Percentiles rank a stretch among this genome's conserved stretches.
These are phyloP conservation scores for Pandion haliaetus DNA, from an alignment of 2,113 vertebrate genomes.

Conservation along the genomic window DNA sequence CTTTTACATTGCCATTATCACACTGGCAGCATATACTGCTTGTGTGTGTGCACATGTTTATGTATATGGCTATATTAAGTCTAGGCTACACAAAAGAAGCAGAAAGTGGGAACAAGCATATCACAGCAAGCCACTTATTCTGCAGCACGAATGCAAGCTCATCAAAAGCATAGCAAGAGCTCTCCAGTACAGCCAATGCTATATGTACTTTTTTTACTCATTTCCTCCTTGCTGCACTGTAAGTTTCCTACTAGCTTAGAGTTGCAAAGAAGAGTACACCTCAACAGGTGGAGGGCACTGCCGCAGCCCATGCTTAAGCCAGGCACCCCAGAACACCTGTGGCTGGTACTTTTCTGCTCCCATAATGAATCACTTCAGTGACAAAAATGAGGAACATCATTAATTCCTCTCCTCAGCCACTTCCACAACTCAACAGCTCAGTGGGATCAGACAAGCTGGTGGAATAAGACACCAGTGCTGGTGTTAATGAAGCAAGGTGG, in stretches of 20 bases:
- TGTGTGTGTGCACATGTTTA: background rate
- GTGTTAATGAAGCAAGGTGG: background rate
- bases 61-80: background rate
- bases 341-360: background rate
- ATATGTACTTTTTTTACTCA: rapidly evolving
- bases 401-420: background rate
- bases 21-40: background rate
- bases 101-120: background rate
- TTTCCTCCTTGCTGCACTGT: background rate
- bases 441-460: background rate
- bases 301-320: background rate
- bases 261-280: background rate
- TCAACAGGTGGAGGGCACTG: background rate
- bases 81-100: background rate
- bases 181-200: background rate
- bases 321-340: background rate
- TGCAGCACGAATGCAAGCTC: background rate
- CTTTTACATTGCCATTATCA: background rate
- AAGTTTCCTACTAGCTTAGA: background rate
- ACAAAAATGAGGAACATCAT: background rate
- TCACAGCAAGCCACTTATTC: background rate
- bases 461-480: background rate
- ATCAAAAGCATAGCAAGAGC: background rate
- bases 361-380: background rate
- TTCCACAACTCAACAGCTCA: background rate